Conservation (phyloP, 1,140 invertebrate genomes). For the Tribolium madens region DNA sequence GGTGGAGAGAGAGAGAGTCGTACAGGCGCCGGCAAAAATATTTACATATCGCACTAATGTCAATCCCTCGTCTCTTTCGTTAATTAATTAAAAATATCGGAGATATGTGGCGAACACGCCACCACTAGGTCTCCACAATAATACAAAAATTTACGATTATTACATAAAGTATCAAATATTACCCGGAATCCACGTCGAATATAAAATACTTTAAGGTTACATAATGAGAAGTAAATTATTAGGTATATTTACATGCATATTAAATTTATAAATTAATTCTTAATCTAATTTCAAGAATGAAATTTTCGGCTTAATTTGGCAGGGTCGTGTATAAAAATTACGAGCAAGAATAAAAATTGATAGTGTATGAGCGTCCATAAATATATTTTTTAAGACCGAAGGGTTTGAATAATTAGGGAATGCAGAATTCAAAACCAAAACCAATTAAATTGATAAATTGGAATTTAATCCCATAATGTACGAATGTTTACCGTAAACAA, state of each 20-base stretch:
- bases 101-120: constrained; percentile 6
- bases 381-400: not conserved
- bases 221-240: not conserved
- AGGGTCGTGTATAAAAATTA: not conserved
- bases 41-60: constrained; percentile 57
- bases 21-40: constrained; percentile 66
- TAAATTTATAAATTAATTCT: not conserved
- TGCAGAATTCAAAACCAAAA: not conserved
- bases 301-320: constrained; percentile 1
- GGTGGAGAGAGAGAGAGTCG: constrained; percentile 62
- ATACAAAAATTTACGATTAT: not conserved
- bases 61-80: constrained; percentile 42
- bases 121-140: not conserved
- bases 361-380: not conserved
- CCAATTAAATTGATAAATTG: constrained; percentile 38
- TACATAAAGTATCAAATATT: constrained; percentile 1
- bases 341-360: too few species aligned
- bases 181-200: not conserved
- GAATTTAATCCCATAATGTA: constrained; percentile 31
- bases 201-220: not conserved
- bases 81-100: constrained; percentile 49
- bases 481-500: constrained; percentile 21
- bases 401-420: not conserved
- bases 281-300: constrained; percentile 7
- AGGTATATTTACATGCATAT: constrained; percentile 9